Evolutionary conservation across 2,113 vertebrate genomes (phyloP), one percentile per base, ranked within the genome.

Genomic region (Acanthisitta chloris): DNA sequence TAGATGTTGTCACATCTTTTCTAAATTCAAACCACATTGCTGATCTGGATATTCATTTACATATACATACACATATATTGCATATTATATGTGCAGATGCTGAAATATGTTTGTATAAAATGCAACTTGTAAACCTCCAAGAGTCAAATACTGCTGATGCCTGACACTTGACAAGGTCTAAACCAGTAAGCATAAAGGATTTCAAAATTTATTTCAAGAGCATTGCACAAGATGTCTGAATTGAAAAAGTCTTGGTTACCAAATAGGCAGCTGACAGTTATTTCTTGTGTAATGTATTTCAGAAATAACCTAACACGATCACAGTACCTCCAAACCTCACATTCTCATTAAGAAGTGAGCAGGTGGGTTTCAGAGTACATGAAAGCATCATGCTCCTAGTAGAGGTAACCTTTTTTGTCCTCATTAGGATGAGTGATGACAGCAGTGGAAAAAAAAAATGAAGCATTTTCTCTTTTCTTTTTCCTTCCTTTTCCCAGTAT

Each of bases 371-470:
- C 86, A 90, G 82, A 96, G 76, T 58, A 97, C 95, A 97, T 97
- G 85, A 96, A 98, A 97, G 95, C 94, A 92, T 69, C 88, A 69
- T 84, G 81, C 86, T 97, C 84, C 90, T 97, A 66, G 74, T 31
- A 96, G 92, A 96, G 83, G 85, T 95, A 97, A 97, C 96, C 96
- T 97, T 96, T 97, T 96, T 95, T 97, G 83, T 96, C 92, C 91
- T 97, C 90, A 96, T 97, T 96, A 97, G 86, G 83, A 95, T 96
- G 96, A 97, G 96, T 93, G 96, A 97, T 97, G 97, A 94, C 91
- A 97, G 95, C 86, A 96, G 79, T 58, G 93, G 88, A 92, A 92
- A 66, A 86, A 93, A 91, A 93, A 95, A 96, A 91, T 36, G 91
- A 94, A 95, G 93, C 88, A 91, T 88, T 93, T 96, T 95, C 76